Evolutionary conservation across 2,113 vertebrate species (phyloP), one percentile per base, ranked within the genome.

Genomic region (Bos taurus): DNA sequence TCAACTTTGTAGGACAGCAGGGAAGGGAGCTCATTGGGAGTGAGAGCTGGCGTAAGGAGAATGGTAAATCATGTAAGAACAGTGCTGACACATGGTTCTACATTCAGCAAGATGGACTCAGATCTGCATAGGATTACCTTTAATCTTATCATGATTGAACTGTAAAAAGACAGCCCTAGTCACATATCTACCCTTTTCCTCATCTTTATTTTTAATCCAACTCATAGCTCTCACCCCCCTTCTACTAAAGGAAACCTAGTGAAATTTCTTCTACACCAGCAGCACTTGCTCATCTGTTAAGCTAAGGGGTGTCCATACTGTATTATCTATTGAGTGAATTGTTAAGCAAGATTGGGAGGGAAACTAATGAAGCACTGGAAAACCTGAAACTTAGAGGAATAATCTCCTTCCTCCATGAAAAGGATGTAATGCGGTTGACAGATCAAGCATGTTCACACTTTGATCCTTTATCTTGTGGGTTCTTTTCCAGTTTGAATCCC

Each of bases 21-120:
- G 95, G 96, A 98, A 93, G 59, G 97, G 83, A 97, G 97, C 94
- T 95, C 90, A 92, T 59, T 3, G 96, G 95, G 97, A 98, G 96
- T 95, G 97, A 98, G 98, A 97, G 97, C 95, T 96, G 97, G 91
- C 85, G 94, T 97, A 98, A 97, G 96, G 90, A 94, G 94, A 95
- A 95, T 88, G 86, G 94, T 0, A 0, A 94, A 90, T 90, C 95
- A 97, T 94, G 87, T 91, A 96, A 98, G 97, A 96, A 96, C 93
- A 92, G 92, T 91, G 80, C 94, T 86, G 81, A 96, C 81, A 78
- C 94, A 91, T 64, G 97, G 83, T 71, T 85, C 54, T 81, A 28
- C 84, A 56, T 96, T 74, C 93, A 96, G 88, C 85, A 93, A 87
- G 81, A 91, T 14, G 0, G 14, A 95, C 90, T 86, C 13, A 78